A percentile compares a stretch with the other conserved stretches of the same genome.
Evolutionary conservation across 2,797 vertebrate genomes (phyloP).

Genomic region (Hafferia zeledoni): DNA sequence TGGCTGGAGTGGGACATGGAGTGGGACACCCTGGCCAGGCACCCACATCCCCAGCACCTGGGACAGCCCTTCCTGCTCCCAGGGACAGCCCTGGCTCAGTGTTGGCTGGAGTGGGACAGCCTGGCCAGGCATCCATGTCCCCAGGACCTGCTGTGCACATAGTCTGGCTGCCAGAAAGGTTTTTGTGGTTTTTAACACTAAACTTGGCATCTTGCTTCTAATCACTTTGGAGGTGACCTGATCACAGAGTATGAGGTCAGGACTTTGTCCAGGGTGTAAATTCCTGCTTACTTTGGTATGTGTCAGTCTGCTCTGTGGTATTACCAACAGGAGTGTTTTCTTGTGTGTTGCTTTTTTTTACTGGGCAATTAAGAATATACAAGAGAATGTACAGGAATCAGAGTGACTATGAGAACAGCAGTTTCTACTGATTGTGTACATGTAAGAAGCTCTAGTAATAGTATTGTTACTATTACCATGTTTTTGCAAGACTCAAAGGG

Average conservation of each 20-base stretch:
- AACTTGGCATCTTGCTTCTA: not conserved
- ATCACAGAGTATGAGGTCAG: not conserved
- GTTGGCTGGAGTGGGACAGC: rapidly evolving
- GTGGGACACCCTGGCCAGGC: not conserved
- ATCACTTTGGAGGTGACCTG: not conserved
- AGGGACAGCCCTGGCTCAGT: not conserved
- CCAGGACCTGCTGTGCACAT: not conserved
- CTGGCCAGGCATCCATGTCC: not conserved
- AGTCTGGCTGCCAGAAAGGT: not conserved
- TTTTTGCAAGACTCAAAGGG: not conserved
- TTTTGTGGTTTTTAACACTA: not conserved
- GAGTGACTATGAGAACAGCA: not conserved
- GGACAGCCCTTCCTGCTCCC: not conserved
- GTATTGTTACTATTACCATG: not conserved
- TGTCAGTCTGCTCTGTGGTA: not conserved
- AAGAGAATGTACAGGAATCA: not conserved
- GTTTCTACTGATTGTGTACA: not conserved
- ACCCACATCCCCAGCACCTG: not conserved
- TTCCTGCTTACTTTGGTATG: not conserved
- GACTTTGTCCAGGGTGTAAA: rapidly evolving
- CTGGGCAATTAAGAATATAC: not conserved
- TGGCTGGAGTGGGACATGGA: too few species aligned
- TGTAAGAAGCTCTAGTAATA: not conserved
- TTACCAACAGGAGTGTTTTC: rapidly evolving
- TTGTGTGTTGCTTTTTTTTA: not conserved